These are phyloP conservation scores for Tautogolabrus adspersus DNA, from an alignment of 2,113 vertebrate genomes.

Conservation along the genomic window DNA sequence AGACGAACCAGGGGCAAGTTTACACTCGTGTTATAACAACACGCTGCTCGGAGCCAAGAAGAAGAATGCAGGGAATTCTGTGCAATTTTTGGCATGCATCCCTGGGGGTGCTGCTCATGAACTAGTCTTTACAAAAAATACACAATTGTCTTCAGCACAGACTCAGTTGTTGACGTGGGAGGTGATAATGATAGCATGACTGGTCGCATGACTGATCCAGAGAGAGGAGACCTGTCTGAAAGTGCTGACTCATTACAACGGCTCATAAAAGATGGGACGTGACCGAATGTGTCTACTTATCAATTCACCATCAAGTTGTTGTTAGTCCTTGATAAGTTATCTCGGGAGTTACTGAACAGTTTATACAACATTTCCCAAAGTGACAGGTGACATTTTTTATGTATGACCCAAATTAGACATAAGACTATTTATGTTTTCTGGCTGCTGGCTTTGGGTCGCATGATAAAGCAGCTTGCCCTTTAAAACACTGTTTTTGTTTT, in stretches of 20 bases:
- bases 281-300: constrained; percentile 2
- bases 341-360: neutral
- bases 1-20: constrained; percentile 15
- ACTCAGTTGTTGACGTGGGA: constrained; percentile 5
- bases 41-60: neutral
- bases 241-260: constrained; percentile 51
- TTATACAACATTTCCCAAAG: neutral
- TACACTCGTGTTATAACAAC: constrained; percentile 48
- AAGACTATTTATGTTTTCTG: neutral
- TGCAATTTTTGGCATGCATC: neutral
- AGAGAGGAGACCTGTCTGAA: constrained; percentile 15
- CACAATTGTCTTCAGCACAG: constrained; percentile 2
- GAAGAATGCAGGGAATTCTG: constrained; percentile 35
- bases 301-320: neutral
- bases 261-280: constrained; percentile 14
- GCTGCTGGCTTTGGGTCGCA: neutral
- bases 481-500: neutral
- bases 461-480: neutral
- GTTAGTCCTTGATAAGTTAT: neutral
- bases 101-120: constrained; percentile 1
- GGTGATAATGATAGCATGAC: constrained; percentile 32
- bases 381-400: neutral
- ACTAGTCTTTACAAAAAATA: neutral
- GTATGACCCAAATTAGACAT: neutral
- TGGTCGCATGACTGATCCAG: constrained; percentile 41